Evolutionary conservation across 1,140 invertebrate genomes (phyloP).

Genomic region (Meteorus sp.): DNA sequence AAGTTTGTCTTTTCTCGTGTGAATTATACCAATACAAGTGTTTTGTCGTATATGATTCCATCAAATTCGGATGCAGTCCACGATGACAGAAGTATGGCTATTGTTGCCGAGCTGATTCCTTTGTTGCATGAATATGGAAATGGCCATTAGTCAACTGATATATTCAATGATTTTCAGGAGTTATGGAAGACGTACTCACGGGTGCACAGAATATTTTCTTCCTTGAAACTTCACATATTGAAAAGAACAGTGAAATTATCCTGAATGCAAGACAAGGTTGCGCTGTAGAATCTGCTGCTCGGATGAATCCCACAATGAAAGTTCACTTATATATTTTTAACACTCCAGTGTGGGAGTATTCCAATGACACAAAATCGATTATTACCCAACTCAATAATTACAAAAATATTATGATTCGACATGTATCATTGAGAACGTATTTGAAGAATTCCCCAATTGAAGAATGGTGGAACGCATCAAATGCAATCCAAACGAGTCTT

Average conservation of each 20-base stretch:
- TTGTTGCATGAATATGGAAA: no score
- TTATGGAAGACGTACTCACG: neutral
- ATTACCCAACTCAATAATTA: constrained; percentile 59
- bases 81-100: no score
- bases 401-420: constrained; percentile 63
- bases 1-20: no score
- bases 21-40: no score
- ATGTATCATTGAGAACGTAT: constrained; percentile 22
- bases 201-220: constrained; percentile 62
- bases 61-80: no score
- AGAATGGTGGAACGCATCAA: no score
- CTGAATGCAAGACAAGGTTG: constrained; percentile 65
- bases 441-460: no score
- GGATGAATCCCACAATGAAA: constrained; percentile 62
- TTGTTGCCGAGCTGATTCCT: no score
- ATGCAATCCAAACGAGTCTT: no score
- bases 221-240: constrained; percentile 61
- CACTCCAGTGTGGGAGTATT: constrained; percentile 49
- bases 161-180: no score
- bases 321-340: constrained; percentile 63
- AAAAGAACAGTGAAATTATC: constrained; percentile 38
- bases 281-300: constrained; percentile 68
- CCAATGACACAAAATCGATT: constrained; percentile 41
- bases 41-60: no score
- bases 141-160: no score